Evolutionary conservation across 2,797 vertebrate species (phyloP).

Genomic region (Silurus lanzhouensis): DNA sequence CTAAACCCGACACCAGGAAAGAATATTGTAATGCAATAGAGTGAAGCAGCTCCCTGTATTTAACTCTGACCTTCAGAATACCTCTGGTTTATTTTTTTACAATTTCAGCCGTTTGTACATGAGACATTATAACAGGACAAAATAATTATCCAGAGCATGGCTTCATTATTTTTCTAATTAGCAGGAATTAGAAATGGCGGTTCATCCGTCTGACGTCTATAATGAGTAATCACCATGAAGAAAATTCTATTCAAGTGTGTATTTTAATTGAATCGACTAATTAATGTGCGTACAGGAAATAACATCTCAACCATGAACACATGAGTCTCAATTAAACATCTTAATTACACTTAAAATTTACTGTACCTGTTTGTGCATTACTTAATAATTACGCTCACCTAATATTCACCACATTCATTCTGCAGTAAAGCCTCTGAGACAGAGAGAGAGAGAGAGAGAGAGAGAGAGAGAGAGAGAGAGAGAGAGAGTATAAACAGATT

Average conservation of each 20-base stretch:
- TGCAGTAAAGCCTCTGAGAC: neutral
- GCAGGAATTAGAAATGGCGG: slow-evolving; percentile 61
- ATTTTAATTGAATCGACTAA: slow-evolving; percentile 78
- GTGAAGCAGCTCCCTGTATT: neutral
- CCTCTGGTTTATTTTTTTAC: slow-evolving; percentile 22
- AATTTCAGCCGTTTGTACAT: slow-evolving; percentile 28
- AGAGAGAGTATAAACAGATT: slow-evolving; percentile 1
- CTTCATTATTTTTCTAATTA: slow-evolving; percentile 65
- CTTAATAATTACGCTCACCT: slow-evolving; percentile 51
- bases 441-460: neutral
- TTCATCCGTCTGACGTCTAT: slow-evolving; percentile 66
- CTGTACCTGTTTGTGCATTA: slow-evolving; percentile 43
- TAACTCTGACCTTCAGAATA: slow-evolving; percentile 13
- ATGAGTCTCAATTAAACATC: slow-evolving; percentile 65
- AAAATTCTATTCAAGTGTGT: slow-evolving; percentile 64
- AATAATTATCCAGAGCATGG: slow-evolving; percentile 53
- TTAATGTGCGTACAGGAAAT: slow-evolving; percentile 70
- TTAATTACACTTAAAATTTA: slow-evolving; percentile 68
- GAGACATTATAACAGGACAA: slow-evolving; percentile 47
- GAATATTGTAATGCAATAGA: neutral
- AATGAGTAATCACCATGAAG: slow-evolving; percentile 64
- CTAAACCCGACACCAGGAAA: neutral
- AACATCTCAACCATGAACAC: slow-evolving; percentile 73
- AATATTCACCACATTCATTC: slow-evolving; percentile 22
- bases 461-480: neutral